These are phyloP conservation scores for Falcunculus frontatus DNA, from an alignment of 2,113 vertebrate genomes.

Conservation along the genomic window DNA sequence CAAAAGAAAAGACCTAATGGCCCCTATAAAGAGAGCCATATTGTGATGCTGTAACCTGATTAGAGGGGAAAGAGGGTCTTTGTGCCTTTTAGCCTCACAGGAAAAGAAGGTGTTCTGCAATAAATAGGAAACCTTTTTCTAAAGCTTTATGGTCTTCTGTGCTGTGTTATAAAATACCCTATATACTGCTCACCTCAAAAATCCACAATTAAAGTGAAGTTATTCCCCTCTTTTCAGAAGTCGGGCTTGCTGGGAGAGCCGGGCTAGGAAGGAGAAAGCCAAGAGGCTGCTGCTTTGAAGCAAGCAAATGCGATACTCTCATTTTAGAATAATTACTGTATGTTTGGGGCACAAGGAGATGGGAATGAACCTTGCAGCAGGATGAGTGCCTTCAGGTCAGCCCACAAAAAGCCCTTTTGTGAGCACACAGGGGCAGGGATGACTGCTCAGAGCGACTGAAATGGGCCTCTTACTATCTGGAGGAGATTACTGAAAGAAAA, in stretches of 20 bases:
- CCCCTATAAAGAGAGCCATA: slow-evolving; percentile 47
- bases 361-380: neutral
- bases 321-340: neutral
- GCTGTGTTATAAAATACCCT: neutral
- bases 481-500: neutral
- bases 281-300: neutral
- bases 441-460: neutral
- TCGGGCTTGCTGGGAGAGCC: neutral
- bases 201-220: neutral
- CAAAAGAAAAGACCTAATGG: slow-evolving; percentile 51
- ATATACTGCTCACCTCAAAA: neutral
- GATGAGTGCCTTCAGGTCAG: neutral
- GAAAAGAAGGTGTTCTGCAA: slow-evolving; percentile 46
- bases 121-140: slow-evolving; percentile 21
- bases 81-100: slow-evolving; percentile 2
- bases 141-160: slow-evolving; percentile 23
- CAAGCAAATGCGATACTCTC: neutral
- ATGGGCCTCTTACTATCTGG: neutral
- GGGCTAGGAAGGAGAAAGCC: neutral
- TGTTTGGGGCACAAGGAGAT: neutral
- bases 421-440: neutral
- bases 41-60: slow-evolving; percentile 42
- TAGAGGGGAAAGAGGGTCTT: slow-evolving; percentile 31
- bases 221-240: neutral
- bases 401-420: neutral